These are phyloP conservation scores for Brassicogethes aeneus DNA, from an alignment of 2,888 invertebrate species.

Conservation along the genomic window DNA sequence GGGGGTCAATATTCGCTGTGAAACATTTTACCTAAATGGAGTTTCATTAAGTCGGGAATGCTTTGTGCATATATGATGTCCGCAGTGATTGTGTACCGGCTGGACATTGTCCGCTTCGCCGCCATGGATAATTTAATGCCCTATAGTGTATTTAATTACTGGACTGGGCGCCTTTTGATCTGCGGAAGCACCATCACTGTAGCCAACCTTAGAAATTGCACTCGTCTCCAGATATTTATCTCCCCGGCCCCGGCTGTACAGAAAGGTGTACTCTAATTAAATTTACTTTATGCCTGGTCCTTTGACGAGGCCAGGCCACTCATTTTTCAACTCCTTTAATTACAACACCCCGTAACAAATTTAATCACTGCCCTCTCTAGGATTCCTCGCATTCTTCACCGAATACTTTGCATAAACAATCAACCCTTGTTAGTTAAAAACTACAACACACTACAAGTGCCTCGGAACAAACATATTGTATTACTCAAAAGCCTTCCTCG, in stretches of 20 bases:
- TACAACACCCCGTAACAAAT: no score
- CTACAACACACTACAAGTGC: no score
- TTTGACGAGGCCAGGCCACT: conserved; percentile 4
- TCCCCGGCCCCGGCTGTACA: conserved; percentile 13
- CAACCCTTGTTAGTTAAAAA: no score
- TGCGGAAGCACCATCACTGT: conserved; percentile 26
- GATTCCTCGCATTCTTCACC: no score
- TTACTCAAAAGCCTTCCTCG: no score
- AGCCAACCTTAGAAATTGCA: conserved; percentile 30
- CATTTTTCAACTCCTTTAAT: no score
- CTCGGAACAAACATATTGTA: no score
- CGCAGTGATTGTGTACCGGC: conserved; percentile 37
- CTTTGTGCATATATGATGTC: conserved; percentile 42
- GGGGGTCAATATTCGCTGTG: no score
- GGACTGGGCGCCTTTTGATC: conserved; percentile 37
- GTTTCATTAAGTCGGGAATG: conserved; percentile 41
- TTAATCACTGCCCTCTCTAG: no score
- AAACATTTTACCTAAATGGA: conserved; percentile 41
- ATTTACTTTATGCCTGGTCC: conserved; percentile 17
- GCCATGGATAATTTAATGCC: conserved; percentile 38
- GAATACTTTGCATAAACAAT: no score
- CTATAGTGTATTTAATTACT: conserved; percentile 41
- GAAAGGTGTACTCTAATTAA: conserved; percentile 23
- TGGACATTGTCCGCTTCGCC: conserved; percentile 25
- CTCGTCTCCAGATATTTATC: conserved; percentile 23